Percentiles rank a stretch among this genome's conserved stretches.
These are phyloP conservation scores for Spicauda simplicius DNA, from an alignment of 2,888 invertebrate genomes.

Conservation along the genomic window DNA sequence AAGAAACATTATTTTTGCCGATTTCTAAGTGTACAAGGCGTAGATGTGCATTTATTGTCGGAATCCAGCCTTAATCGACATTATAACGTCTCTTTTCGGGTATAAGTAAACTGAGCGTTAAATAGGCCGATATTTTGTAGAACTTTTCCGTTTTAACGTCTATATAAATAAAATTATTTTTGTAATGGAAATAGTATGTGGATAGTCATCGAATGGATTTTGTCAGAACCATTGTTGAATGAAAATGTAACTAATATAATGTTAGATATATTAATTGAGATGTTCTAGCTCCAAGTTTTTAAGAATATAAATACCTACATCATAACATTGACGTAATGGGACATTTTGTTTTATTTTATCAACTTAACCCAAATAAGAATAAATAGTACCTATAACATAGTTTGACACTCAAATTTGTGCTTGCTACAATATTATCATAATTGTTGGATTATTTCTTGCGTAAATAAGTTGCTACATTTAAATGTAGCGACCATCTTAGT, in stretches of 20 bases:
- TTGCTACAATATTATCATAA: too few relatives aligned
- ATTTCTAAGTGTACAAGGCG: neutral
- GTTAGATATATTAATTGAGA: conserved; percentile 70
- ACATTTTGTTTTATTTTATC: conserved; percentile 26
- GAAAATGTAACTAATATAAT: conserved; percentile 53
- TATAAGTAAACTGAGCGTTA: conserved; percentile 18
- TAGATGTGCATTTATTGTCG: conserved; percentile 14
- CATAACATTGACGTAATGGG: conserved; percentile 65
- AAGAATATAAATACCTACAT: conserved; percentile 69
- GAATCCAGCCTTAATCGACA: conserved; percentile 27
- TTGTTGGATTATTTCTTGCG: too few relatives aligned
- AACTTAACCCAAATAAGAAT: neutral
- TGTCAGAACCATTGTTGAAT: conserved; percentile 61
- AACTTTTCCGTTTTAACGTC: conserved; percentile 52
- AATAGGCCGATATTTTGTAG: conserved; percentile 50
- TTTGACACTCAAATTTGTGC: too few relatives aligned
- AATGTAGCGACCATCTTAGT: too few relatives aligned
- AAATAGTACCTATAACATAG: too few relatives aligned
- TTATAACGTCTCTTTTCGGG: conserved; percentile 12
- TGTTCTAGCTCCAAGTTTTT: conserved; percentile 81
- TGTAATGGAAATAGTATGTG: conserved; percentile 66
- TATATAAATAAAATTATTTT: conserved; percentile 73
- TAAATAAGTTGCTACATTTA: too few relatives aligned
- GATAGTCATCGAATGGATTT: conserved; percentile 47
- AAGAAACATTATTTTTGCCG: neutral